Conservation (phyloP, 2,888 invertebrate species). For the Oxyteleia sp. region DNA sequence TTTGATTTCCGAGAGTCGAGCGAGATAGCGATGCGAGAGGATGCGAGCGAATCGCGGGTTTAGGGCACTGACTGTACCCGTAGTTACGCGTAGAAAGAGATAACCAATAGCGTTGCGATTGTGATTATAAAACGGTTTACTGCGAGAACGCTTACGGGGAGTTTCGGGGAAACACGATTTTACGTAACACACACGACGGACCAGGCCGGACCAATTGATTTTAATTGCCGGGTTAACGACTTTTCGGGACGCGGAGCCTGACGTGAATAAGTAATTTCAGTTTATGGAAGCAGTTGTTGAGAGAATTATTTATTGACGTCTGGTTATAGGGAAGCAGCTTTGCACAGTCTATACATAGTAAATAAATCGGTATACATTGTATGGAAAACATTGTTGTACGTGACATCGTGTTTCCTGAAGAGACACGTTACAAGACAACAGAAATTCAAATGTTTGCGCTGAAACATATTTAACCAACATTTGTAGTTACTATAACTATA, state of each 20-base stretch:
- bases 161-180: slow-evolving; percentile 6
- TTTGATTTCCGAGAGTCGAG: slow-evolving; percentile 11
- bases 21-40: slow-evolving; percentile 9
- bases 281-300: not conserved
- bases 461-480: too few species aligned
- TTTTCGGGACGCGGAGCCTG: not conserved
- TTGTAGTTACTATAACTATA: too few species aligned
- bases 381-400: not conserved
- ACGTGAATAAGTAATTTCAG: not conserved
- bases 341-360: not conserved
- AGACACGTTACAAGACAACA: not conserved
- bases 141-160: not conserved
- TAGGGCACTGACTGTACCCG: not conserved
- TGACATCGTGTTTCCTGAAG: not conserved
- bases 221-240: slow-evolving; percentile 12
- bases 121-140: slow-evolving; percentile 3
- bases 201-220: not conserved
- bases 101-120: slow-evolving; percentile 5
- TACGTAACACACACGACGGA: slow-evolving; percentile 2
- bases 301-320: not conserved
- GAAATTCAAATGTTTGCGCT: not conserved
- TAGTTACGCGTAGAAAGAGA: slow-evolving; percentile 2
- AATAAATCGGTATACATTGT: not conserved
- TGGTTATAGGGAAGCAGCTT: not conserved
- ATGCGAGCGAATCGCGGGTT: slow-evolving; percentile 10